These are phyloP conservation scores for Struthio camelus DNA, from an alignment of 2,113 vertebrate species.

Conservation along the genomic window DNA sequence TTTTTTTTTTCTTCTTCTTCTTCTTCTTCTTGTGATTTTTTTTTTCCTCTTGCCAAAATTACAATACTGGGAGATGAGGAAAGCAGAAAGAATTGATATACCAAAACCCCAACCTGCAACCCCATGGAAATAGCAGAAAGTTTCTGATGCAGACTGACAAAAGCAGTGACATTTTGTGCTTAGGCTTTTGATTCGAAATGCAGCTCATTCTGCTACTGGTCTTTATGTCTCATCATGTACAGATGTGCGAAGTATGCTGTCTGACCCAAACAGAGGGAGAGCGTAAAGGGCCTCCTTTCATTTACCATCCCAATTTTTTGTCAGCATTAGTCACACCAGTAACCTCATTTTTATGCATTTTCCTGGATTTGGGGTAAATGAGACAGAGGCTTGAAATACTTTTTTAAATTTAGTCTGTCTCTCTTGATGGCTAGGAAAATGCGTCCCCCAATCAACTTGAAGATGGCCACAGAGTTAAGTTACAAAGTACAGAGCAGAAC, in stretches of 20 bases:
- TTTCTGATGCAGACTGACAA: not conserved
- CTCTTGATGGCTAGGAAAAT: not conserved
- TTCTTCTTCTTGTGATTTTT: not conserved
- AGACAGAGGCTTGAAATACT: not conserved
- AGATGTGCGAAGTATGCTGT: not conserved
- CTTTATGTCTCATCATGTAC: not conserved
- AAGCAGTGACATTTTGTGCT: slow-evolving; percentile 10
- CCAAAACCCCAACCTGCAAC: not conserved
- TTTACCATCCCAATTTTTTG: not conserved
- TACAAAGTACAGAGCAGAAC: not conserved
- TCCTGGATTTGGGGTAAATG: not conserved
- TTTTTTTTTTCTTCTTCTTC: not conserved
- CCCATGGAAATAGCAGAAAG: not conserved
- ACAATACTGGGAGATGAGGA: not conserved
- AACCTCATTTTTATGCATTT: not conserved
- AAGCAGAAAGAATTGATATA: not conserved
- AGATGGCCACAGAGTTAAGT: not conserved
- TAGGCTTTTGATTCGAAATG: not conserved
- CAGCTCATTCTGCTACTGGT: not conserved
- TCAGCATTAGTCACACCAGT: fast-evolving
- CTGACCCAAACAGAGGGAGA: not conserved
- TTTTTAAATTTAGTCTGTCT: not conserved
- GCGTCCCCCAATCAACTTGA: not conserved
- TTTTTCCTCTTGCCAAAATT: not conserved
- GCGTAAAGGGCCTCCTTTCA: not conserved